Evolutionary conservation across 2,113 vertebrate species (phyloP).

Genomic region (Pipra filicauda): DNA sequence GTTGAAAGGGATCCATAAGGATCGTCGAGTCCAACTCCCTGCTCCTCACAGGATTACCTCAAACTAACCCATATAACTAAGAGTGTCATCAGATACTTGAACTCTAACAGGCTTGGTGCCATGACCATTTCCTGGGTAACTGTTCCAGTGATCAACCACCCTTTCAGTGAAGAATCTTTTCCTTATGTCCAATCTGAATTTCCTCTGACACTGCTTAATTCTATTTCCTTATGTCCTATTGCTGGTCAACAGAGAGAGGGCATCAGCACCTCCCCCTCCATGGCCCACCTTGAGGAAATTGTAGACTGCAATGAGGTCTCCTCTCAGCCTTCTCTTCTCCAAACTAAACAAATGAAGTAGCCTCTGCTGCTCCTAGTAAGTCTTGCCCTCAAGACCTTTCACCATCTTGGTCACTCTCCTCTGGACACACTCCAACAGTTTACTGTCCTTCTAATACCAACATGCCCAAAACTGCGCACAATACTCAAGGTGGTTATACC

Average conservation of each 20-base stretch:
- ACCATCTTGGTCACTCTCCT: neutral
- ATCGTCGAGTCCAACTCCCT: neutral
- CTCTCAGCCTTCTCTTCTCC: neutral
- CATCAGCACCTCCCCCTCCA: neutral
- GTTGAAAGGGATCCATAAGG: neutral
- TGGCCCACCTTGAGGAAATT: neutral
- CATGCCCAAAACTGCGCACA: neutral
- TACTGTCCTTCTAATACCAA: neutral
- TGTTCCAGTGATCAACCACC: neutral
- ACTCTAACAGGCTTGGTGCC: neutral
- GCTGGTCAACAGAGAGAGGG: neutral
- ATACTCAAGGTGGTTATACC: neutral
- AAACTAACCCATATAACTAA: neutral
- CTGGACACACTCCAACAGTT: neutral
- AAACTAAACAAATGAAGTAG: neutral
- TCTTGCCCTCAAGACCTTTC: neutral
- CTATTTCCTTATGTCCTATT: fast-evolving
- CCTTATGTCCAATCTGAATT: neutral
- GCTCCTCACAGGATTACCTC: neutral
- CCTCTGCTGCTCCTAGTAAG: neutral
- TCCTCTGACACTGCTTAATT: neutral
- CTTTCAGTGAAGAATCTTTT: neutral
- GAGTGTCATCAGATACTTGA: neutral
- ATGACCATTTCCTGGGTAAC: neutral
- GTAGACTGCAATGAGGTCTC: neutral